Base-by-base conservation (phyloP, 2,888 invertebrate species). In the Stenodema calcarata region DNA sequence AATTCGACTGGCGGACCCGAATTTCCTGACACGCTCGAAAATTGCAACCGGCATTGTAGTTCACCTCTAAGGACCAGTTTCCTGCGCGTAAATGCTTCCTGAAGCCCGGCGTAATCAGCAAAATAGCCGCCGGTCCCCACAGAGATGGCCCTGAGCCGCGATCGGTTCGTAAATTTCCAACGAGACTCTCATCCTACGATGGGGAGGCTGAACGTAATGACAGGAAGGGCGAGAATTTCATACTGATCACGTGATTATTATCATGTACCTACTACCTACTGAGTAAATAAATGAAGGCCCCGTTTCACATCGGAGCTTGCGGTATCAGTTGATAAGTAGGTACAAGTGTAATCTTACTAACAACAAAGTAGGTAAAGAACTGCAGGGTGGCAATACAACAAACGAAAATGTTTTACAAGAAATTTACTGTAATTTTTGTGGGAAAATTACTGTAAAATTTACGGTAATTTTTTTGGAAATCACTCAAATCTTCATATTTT, bases 11-110 rank as follows among this genome's bases (percentile, higher is more conserved):
- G n/a, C n/a, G 6, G n/a, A n/a, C 62, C 62, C 12, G 23, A 62
- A 62, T 62, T 62, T 27, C 62, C 23, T 4, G 62, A 7, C 11
- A 23, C 23, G 11, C 23, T 0, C 62, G 62, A 62, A 62, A 62
- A 62, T 62, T 62, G 62, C 23, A 27, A 23, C 18, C 62, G 62
- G 62, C 41, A 73, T 73, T 73, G 73, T 30, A 73, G 73, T 35
- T 73, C 73, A 73, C 73, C 73, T 73, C 73, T 35, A 35, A 73
- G 73, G 30, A 73, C 35, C 73, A 30, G 35, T 73, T 73, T 73
- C 73, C 73, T 73, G 73, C 73, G 35, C 0, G 73, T 73, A 73
- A 73, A 73, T 18, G 73, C 73, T 73, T 73, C 73, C 73, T 73
- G 73, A 73, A 73, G 73, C 73, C 6, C 11, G 62, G n/a, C 27